Percentiles rank a stretch among this genome's conserved stretches.
These are phyloP conservation scores for Leistus spinibarbis DNA, from an alignment of 2,888 invertebrate genomes.

Conservation along the genomic window DNA sequence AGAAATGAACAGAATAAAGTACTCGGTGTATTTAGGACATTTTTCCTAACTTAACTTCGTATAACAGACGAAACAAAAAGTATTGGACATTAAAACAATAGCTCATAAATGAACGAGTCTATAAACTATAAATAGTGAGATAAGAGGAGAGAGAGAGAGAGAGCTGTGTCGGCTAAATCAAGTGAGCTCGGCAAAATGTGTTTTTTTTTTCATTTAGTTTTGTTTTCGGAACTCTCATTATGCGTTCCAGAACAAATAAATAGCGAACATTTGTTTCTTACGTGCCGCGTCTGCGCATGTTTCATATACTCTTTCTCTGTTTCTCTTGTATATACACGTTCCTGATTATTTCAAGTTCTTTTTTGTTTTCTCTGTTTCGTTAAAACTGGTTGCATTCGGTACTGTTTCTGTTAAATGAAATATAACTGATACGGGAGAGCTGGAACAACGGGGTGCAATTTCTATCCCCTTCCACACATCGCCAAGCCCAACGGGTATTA, in stretches of 20 bases:
- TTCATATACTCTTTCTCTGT: neutral
- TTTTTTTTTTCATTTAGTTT: constrained; percentile 40
- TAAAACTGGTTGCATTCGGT: neutral
- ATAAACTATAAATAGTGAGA: neutral
- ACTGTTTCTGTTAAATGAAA: constrained; percentile 23
- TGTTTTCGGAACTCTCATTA: constrained; percentile 45
- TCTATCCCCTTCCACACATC: neutral
- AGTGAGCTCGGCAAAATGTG: neutral
- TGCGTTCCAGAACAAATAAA: constrained; percentile 45
- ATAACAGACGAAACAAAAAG: too few relatives aligned
- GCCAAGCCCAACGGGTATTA: neutral
- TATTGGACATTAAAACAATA: too few relatives aligned
- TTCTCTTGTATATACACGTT: neutral
- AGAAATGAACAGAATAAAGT: too few relatives aligned
- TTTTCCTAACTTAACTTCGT: too few relatives aligned
- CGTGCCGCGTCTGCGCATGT: constrained; percentile 3
- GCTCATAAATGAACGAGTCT: neutral
- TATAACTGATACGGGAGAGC: constrained; percentile 31
- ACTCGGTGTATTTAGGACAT: too few relatives aligned
- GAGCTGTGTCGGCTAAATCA: neutral
- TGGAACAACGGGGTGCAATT: neutral
- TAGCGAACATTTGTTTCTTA: constrained; percentile 38
- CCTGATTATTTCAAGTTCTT: neutral
- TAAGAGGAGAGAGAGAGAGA: neutral
- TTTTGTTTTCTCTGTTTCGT: neutral